These are phyloP conservation scores for Orthonyx spaldingii DNA, from an alignment of 2,113 vertebrate genomes.

Conservation along the genomic window DNA sequence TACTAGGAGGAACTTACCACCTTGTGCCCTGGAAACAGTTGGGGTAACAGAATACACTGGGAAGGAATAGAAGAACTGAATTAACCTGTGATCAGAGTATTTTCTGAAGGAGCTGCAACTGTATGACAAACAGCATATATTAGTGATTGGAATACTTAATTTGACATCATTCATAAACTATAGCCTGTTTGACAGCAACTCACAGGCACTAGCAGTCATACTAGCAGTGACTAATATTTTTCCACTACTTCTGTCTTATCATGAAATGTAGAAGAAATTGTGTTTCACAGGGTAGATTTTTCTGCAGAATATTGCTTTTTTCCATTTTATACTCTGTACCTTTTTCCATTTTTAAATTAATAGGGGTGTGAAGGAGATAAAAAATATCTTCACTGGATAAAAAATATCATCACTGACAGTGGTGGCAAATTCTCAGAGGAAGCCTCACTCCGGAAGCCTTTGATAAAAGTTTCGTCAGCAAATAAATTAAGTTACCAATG, in stretches of 20 bases:
- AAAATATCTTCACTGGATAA: background rate
- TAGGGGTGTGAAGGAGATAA: background rate
- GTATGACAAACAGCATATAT: background rate
- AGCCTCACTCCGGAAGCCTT: background rate
- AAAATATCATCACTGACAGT: background rate
- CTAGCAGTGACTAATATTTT: background rate
- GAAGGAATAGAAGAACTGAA: background rate
- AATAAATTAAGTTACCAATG: background rate
- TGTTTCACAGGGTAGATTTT: background rate
- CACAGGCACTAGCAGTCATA: background rate
- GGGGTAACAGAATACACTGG: background rate
- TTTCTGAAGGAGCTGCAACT: background rate
- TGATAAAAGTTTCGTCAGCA: background rate
- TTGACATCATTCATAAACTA: background rate
- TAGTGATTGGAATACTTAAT: background rate
- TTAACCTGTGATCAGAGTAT: background rate
- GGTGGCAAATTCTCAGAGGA: background rate
- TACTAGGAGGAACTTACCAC: background rate
- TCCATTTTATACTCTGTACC: background rate
- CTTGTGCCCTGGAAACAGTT: background rate
- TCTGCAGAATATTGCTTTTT: background rate
- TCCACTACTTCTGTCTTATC: background rate
- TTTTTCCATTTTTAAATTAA: background rate
- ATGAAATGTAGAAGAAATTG: background rate
- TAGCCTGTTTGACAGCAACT: background rate